Base-by-base conservation (phyloP, 1,140 invertebrate species). In the Drosophila insularis region DNA sequence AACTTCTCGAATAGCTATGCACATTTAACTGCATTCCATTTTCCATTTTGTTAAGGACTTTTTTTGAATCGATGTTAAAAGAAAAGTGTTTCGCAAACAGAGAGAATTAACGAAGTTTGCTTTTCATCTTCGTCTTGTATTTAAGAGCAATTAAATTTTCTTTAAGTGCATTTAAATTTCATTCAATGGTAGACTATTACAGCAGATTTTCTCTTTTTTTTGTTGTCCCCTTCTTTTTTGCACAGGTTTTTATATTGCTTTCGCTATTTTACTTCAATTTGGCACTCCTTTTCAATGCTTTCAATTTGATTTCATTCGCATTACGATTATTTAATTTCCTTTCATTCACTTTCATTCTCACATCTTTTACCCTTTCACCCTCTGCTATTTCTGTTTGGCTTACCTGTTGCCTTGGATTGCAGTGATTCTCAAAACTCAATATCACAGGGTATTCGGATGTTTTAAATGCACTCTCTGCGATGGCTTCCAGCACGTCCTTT, bases 341-440 rank as follows among this genome's bases (percentile, higher is more conserved):
- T 46, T 46, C 40, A 27, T 27, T 27, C 27, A 27, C 43, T 19
- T 19, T 46, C 8, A n/a, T n/a, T n/a, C n/a, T 43, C 40, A 46
- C 40, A 14, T 17, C 43, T 46, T 10, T 46, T 4, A 6, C 13
- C 6, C 1, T 27, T 32, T 32, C 11, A 4, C 1, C 4, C 11
- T 56, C n/a, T 37, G 35, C 3, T 10, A 4, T 1, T 8, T 35
- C 8, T 35, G 1, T 8, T 10, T n/a, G 35, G 59, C 80, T 78
- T 60, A 92, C 91, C 92, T 97, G 97, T 92, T 99, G 98, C 72
- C 96, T 95, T 2, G 97, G 96, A 93, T 98, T 99, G 93, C 98
- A 99, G 92, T 99, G 98, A 93, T 99, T 99, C 94, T 99, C 98
- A 93, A 99, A 99, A 73, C 98, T 99, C 65, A 99, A 95, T 84